Conservation (phyloP, 2,888 invertebrate genomes). For the Limenitis arthemis region DNA sequence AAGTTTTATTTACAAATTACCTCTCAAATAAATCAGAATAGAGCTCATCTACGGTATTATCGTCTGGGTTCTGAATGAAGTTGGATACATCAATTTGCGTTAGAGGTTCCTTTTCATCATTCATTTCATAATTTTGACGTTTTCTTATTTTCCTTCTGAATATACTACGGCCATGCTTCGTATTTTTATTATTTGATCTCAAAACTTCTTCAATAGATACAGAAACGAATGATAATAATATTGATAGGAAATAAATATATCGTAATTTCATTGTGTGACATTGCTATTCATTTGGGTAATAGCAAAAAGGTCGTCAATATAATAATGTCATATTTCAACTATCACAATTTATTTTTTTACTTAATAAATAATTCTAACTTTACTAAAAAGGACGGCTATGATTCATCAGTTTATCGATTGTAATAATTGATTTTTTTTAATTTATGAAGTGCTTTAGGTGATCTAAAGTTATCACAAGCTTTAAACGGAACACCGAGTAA, state of each 20-base stretch:
- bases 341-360: too few relatives aligned
- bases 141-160: conserved; percentile 7
- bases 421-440: too few relatives aligned
- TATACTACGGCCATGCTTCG: background rate
- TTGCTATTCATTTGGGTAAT: conserved; percentile 10
- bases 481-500: too few relatives aligned
- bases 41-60: conserved; percentile 23
- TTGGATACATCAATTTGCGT: conserved; percentile 43
- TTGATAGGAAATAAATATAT: conserved; percentile 26
- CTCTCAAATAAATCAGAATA: background rate
- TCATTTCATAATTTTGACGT: conserved; percentile 19
- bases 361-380: too few relatives aligned
- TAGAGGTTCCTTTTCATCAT: conserved; percentile 29
- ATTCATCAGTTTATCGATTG: too few relatives aligned
- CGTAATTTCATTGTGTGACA: conserved; percentile 28
- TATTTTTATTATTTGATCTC: conserved; percentile 5
- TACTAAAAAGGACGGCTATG: too few relatives aligned
- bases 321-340: too few relatives aligned
- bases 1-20: background rate
- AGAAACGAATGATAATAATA: conserved; percentile 23
- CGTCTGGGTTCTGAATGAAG: conserved; percentile 39
- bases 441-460: too few relatives aligned
- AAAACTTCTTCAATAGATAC: conserved; percentile 15
- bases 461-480: too few relatives aligned
- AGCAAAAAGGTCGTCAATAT: background rate